These are phyloP conservation scores for Dreissena polymorpha DNA, from an alignment of 1,140 invertebrate species.

Conservation along the genomic window DNA sequence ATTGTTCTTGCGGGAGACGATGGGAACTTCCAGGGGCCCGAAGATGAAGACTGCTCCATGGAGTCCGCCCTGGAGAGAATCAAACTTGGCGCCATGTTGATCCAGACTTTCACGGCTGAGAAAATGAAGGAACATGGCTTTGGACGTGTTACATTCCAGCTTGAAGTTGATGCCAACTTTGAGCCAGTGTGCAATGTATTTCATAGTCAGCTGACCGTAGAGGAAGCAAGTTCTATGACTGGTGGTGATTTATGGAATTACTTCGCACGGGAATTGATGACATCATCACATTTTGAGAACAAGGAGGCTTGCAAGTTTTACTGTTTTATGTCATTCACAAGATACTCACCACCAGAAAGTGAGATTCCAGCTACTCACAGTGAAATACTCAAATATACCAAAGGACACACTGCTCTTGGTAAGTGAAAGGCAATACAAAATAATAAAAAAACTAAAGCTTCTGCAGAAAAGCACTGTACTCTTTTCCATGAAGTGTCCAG, in stretches of 20 bases:
- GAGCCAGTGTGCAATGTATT: constrained; percentile 81
- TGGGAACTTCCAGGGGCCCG: constrained; percentile 89
- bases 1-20: constrained; percentile 82
- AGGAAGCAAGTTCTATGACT: constrained; percentile 86
- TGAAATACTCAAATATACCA: constrained; percentile 85
- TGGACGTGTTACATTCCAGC: constrained; percentile 89
- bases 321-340: constrained; percentile 93
- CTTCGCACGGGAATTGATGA: constrained; percentile 89
- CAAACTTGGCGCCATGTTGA: constrained; percentile 87
- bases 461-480: too few relatives aligned
- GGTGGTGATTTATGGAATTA: constrained; percentile 91
- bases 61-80: constrained; percentile 89
- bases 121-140: constrained; percentile 91
- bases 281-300: constrained; percentile 81
- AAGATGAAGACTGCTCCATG: constrained; percentile 85
- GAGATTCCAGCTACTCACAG: constrained; percentile 83
- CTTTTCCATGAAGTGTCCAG: too few relatives aligned
- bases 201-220: constrained; percentile 86
- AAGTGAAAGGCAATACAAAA: constrained; percentile 76
- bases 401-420: constrained; percentile 93
- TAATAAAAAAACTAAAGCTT: neutral
- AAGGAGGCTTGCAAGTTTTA: constrained; percentile 90
- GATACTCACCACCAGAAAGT: constrained; percentile 84
- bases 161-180: constrained; percentile 82
- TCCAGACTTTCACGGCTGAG: constrained; percentile 93